Base-by-base conservation (phyloP, 37 sponge, comb jelly and placozoan genomes). In the Theonella swinhoei region DNA sequence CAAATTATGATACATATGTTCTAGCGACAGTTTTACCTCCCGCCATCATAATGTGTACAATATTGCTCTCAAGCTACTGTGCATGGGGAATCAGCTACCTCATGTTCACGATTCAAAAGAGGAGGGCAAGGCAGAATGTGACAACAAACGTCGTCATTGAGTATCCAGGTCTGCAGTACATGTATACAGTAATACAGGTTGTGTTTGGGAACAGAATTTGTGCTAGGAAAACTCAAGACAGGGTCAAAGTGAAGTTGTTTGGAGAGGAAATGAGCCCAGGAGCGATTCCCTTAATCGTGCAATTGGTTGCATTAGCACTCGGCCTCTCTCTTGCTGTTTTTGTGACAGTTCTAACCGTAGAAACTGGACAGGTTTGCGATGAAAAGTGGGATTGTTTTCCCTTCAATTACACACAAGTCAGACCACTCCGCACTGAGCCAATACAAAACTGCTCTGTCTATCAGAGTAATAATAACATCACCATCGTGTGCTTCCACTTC, bases 361-460 rank as follows among this genome's bases (percentile, higher is more conserved):
- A 33, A 47, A 14, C 7, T 14, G 54, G 54, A 14, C 54, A 47
- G 24, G 1, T 0, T 20, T 83, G 84, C 43, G 25, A 71, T 14
- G 14, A 33, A 3, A 59, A 63, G 28, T 58, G 70, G 43, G 72
- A 86, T 66, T 86, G 87, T 26, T 79, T 86, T 42, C 60, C 74
- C 23, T 42, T 80, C 42, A 39, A 86, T 31, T 8, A 54, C 0
- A 17, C 54, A 14, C 54, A 47, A 14, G 54, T 47, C 54, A 47
- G 24, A 22, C 36, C 70, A 32, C 14, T 38, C 9, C 20, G 1
- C 23, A 42, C 59, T 4, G 34, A 74, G 28, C 84, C 84, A 4
- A 31, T 83, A 31, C 3, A 41, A 29, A 83, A 83, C 84, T 83
- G 84, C 54, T 35, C 68, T 4, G 84, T 42, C 2, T 83, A 68